Conservation (phyloP, 2,888 invertebrate species). For the Gymnosoma rotundatum region DNA sequence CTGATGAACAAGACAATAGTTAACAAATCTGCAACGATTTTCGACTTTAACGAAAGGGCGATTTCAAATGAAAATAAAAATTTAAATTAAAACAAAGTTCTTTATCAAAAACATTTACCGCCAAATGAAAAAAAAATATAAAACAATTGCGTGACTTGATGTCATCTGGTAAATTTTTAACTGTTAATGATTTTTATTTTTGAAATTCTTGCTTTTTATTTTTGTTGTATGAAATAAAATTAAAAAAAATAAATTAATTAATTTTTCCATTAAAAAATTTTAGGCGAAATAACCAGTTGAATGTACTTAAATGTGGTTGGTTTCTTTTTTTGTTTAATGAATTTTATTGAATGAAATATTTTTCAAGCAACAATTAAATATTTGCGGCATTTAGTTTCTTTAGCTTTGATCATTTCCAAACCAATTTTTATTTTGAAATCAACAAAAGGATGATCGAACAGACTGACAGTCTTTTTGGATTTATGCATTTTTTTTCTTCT, state of each 20-base stretch:
- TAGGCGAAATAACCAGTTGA: conserved; percentile 35
- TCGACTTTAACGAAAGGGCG: conserved; percentile 38
- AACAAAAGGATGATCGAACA: conserved; percentile 39
- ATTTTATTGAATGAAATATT: conserved; percentile 54
- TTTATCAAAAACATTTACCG: conserved; percentile 53
- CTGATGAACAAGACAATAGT: conserved; percentile 58
- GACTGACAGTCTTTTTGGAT: conserved; percentile 38
- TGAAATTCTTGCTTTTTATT: conserved; percentile 3
- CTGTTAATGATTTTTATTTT: conserved; percentile 48
- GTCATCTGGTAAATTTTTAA: conserved; percentile 59
- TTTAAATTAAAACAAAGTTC: conserved; percentile 49
- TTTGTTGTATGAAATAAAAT: not conserved
- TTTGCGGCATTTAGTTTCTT: conserved; percentile 54
- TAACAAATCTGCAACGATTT: conserved; percentile 62
- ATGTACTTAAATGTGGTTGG: conserved; percentile 9
- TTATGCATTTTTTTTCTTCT: conserved; percentile 4
- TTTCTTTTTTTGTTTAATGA: conserved; percentile 17
- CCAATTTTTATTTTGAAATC: conserved; percentile 4
- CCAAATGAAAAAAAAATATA: conserved; percentile 29
- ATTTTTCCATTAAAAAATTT: conserved; percentile 47
- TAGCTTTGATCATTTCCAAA: conserved; percentile 36
- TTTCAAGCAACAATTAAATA: conserved; percentile 53
- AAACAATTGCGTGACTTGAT: conserved; percentile 67
- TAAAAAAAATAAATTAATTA: not conserved
- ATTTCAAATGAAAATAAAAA: conserved; percentile 47